phyloP scores from a whole-genome alignment of 2,113 vertebrate genomes.

The Psephotus haematonotus region DNA sequence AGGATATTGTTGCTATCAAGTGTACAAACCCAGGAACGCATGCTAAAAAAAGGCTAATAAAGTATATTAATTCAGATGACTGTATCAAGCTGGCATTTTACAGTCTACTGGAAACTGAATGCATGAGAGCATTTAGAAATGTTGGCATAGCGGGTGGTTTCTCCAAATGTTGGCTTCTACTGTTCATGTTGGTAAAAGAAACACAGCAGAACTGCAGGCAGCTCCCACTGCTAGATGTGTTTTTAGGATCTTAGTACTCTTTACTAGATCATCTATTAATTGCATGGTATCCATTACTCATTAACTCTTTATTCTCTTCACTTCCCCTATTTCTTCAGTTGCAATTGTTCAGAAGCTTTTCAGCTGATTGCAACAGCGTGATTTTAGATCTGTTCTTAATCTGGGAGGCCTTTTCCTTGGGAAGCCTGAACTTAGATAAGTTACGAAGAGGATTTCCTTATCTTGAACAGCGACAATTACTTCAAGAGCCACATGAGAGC shows the following conservation, averaged over 20 bases:
- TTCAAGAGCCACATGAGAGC: slow-evolving; percentile 32
- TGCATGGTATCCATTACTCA: background rate
- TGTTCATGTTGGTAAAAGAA: background rate
- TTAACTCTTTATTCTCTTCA: background rate
- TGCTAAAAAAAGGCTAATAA: slow-evolving; percentile 43
- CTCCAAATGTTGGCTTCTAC: slow-evolving; percentile 52
- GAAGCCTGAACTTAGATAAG: background rate
- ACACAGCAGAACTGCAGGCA: background rate
- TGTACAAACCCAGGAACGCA: background rate
- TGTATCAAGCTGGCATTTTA: slow-evolving; percentile 57
- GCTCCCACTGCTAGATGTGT: background rate
- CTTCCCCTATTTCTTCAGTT: background rate
- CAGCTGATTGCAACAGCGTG: background rate
- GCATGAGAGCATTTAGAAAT: slow-evolving; percentile 46
- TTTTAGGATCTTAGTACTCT: background rate
- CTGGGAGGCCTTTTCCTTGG: background rate
- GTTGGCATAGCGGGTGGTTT: slow-evolving; percentile 37
- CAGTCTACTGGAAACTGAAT: slow-evolving; percentile 49
- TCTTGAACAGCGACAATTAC: slow-evolving; percentile 4
- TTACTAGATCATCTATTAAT: background rate
- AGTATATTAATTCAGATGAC: slow-evolving; percentile 43
- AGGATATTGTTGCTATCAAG: background rate
- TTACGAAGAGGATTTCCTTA: slow-evolving; percentile 37
- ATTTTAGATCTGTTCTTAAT: slow-evolving; percentile 41
- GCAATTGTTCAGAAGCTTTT: background rate